phyloP scores from a whole-genome alignment of 2,113 vertebrate genomes.

The Equus quagga region DNA sequence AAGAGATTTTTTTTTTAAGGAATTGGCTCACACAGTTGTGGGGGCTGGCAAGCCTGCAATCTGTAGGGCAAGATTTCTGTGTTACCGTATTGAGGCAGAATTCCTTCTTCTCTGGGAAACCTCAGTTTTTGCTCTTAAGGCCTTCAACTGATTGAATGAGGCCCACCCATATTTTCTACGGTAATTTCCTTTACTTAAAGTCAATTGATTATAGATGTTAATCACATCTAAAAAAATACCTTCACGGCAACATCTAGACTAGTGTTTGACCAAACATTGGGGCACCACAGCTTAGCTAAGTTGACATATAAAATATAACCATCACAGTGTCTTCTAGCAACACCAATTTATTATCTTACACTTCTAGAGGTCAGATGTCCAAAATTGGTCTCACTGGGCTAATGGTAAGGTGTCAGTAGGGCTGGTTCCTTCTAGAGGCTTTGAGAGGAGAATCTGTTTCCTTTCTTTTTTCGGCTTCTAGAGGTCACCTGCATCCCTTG shows the following conservation, averaged over 20 bases:
- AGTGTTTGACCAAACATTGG: neutral
- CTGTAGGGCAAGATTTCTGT: neutral
- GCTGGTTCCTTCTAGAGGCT: neutral
- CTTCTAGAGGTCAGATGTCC: neutral
- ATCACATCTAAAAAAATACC: neutral
- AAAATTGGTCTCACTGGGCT: neutral
- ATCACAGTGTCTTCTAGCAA: neutral
- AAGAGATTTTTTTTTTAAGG: neutral
- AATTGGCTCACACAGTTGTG: neutral
- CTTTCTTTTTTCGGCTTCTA: neutral
- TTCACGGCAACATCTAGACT: neutral
- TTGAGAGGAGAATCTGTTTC: neutral
- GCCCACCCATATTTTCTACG: neutral
- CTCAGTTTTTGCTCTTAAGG: neutral
- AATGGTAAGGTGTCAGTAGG: neutral
- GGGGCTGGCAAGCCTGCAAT: neutral
- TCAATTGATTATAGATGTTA: neutral
- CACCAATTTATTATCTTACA: neutral
- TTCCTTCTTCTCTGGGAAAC: neutral
- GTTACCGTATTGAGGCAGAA: neutral
- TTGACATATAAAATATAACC: neutral
- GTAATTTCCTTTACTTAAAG: neutral
- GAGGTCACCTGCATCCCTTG: fast-evolving
- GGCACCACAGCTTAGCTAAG: neutral
- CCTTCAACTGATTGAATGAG: neutral